Conservation (phyloP, 2,113 vertebrate species). For the Oceanodroma tethys region DNA sequence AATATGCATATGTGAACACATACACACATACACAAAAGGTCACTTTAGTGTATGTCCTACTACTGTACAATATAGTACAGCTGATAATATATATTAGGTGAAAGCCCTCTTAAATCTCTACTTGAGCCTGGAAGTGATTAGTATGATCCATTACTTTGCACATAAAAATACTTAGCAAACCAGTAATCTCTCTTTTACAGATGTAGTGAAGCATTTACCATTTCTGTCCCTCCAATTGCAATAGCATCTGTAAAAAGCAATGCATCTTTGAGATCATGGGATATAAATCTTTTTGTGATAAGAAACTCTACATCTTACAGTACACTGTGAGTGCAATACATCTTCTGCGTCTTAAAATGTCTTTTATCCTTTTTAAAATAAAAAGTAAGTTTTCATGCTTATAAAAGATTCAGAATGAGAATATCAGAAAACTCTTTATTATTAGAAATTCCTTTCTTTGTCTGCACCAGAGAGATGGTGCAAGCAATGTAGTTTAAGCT, state of each 20-base stretch:
- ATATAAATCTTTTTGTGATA: conserved; percentile 15
- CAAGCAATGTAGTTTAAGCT: background rate
- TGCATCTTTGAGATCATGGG: background rate
- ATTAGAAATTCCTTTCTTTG: background rate
- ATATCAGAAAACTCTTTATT: background rate
- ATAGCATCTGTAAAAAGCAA: background rate
- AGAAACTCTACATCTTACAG: background rate
- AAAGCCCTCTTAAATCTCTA: background rate
- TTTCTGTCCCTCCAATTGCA: background rate
- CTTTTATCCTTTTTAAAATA: background rate
- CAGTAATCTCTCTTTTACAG: background rate
- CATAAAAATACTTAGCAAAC: background rate
- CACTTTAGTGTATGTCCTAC: background rate
- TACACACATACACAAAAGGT: background rate
- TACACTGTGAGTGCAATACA: background rate
- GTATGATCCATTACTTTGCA: background rate
- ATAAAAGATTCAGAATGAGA: background rate
- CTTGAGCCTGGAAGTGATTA: background rate
- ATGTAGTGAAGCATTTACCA: background rate
- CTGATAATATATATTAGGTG: background rate
- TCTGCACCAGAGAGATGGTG: background rate
- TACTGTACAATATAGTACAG: background rate
- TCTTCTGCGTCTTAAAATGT: background rate
- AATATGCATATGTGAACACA: background rate
- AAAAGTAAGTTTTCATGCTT: background rate